Conservation (phyloP, 2,113 vertebrate species). For the Microcebus lehilahytsara region DNA sequence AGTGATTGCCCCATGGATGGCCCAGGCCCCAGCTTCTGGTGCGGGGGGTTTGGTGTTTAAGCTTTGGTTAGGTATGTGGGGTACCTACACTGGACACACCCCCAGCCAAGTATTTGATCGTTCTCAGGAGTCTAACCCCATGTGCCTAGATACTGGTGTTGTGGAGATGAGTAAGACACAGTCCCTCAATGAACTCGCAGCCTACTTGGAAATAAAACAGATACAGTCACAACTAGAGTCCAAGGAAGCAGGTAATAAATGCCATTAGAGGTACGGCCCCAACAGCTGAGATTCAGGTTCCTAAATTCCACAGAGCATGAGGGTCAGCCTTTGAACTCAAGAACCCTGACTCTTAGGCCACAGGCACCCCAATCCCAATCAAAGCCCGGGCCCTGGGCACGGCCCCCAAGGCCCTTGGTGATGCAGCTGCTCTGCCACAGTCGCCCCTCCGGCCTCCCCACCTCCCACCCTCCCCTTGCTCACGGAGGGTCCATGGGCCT, state of each 20-base stretch:
- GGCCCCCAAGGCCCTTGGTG: accelerated
- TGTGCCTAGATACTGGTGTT: neutral
- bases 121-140: neutral
- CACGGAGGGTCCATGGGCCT: neutral
- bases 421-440: neutral
- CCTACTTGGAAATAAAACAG: neutral
- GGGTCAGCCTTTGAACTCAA: neutral
- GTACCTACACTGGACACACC: neutral
- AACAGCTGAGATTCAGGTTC: neutral
- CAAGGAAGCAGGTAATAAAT: neutral
- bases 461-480: neutral
- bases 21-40: neutral
- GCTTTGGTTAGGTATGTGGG: neutral
- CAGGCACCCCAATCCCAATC: neutral
- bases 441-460: neutral
- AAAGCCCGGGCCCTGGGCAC: neutral
- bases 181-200: neutral
- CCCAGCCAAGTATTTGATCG: neutral
- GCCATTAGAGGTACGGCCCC: neutral
- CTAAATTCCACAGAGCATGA: neutral
- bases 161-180: neutral
- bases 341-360: neutral
- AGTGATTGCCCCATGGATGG: neutral
- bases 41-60: neutral
- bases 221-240: accelerated